Percentiles rank a stretch among this genome's conserved stretches.
These are phyloP conservation scores for Pristionchus japonicus DNA, from an alignment of 2,888 invertebrate genomes.

Conservation along the genomic window DNA sequence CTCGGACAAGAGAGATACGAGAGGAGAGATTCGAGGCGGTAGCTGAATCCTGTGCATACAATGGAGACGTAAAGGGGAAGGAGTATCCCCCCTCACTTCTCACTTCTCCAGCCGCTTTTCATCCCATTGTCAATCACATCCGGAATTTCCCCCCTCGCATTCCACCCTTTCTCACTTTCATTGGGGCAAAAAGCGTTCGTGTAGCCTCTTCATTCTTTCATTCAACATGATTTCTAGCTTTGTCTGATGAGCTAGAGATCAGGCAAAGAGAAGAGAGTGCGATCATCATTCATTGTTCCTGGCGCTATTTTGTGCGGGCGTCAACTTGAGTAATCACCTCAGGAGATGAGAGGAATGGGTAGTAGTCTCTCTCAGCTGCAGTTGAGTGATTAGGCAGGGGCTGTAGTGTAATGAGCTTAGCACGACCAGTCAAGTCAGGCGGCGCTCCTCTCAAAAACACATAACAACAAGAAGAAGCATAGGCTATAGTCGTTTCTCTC, in stretches of 20 bases:
- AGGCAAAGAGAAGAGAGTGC: too few relatives aligned
- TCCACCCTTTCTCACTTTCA: slow-evolving; percentile 23
- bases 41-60: slow-evolving; percentile 42
- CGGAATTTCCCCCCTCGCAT: neutral
- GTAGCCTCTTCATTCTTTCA: neutral
- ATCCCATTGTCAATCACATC: neutral
- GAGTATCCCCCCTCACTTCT: slow-evolving; percentile 1
- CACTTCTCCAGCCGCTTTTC: neutral
- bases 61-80: slow-evolving; percentile 13
- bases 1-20: neutral
- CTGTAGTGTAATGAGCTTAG: slow-evolving; percentile 22
- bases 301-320: neutral
- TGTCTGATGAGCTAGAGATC: too few relatives aligned
- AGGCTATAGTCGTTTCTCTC: slow-evolving; percentile 17
- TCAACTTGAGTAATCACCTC: neutral
- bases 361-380: neutral
- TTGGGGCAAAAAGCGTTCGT: neutral
- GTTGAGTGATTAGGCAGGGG: neutral
- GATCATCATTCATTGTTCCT: neutral
- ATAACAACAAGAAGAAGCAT: neutral
- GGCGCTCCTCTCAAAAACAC: neutral
- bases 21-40: slow-evolving; percentile 5
- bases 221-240: too few relatives aligned
- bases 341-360: neutral
- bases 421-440: neutral